Evolutionary conservation across 2,888 invertebrate species (phyloP), one percentile per base, ranked within the genome.

Genomic region (Emmelina monodactyla): DNA sequence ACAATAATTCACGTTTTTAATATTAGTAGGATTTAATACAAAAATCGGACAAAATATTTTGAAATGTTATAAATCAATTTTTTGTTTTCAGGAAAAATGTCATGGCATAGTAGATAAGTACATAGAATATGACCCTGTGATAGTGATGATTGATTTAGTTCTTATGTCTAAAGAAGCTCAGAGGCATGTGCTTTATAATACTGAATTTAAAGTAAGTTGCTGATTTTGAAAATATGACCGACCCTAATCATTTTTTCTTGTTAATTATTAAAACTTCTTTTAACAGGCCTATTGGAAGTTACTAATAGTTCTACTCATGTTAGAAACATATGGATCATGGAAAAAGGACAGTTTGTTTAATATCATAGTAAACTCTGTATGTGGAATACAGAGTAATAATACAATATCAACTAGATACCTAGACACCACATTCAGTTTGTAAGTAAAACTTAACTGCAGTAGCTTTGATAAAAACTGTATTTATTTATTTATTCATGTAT

Each of bases 51-150:
- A 5, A 6, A 19, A 19, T 9, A 19, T 19, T 28, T n/a, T 5
- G 5, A 19, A 6, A 19, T 19, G 5, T 4, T 9, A n/a, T 28
- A 28, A 11, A 4, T 9, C 7, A n/a, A 28, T n/a, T 9, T 45
- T 29, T 16, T 39, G 10, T 58, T 68, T 76, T 70, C 57, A 95
- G 95, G 84, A 82, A 7, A 80, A 82, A 42, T 96, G 96, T 58
- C 85, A 85, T 32, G 76, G 84, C 30, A 64, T 88, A 10, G 91
- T 92, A 1, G 96, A 96, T 62, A 93, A 93, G 61, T 96, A 95
- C 57, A 87, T 95, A 39, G 95, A 96, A 68, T 94, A 91, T 63
- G 96, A 96, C 56, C 84, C 88, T n/a, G 88, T 92, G 1, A 89
- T 95, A 44, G 87, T 94, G 0, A 83, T 92, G 53, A 88, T 96